A percentile compares a stretch with the other conserved stretches of the same genome.
Evolutionary conservation across 2,888 invertebrate genomes (phyloP).

Genomic region (Parthenolecanium corni): DNA sequence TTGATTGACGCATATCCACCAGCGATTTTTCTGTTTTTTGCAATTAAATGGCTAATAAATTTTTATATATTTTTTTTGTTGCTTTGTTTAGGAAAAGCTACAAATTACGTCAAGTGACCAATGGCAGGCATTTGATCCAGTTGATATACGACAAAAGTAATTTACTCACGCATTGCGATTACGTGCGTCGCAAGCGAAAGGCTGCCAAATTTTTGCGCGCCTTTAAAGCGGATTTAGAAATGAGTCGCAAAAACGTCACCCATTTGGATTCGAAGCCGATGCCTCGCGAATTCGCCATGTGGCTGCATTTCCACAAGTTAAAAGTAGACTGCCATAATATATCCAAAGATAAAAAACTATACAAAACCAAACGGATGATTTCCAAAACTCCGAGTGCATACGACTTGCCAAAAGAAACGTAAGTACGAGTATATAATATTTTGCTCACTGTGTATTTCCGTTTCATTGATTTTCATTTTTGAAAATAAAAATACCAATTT

Average conservation of each 20-base stretch:
- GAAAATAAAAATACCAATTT: too few species aligned
- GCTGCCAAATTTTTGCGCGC: constrained; percentile 49
- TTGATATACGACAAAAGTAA: constrained; percentile 52
- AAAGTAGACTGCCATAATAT: constrained; percentile 44
- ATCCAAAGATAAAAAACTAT: constrained; percentile 37
- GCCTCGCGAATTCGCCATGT: constrained; percentile 44
- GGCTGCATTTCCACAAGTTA: constrained; percentile 50
- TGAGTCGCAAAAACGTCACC: constrained; percentile 26
- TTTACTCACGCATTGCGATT: constrained; percentile 55
- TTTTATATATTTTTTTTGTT: constrained; percentile 29
- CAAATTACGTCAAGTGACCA: constrained; percentile 54
- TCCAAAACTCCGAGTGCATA: constrained; percentile 27
- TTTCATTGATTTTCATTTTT: too few species aligned
- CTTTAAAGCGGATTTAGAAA: constrained; percentile 36
- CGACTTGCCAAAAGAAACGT: constrained; percentile 22
- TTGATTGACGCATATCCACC: too few species aligned
- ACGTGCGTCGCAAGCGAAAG: constrained; percentile 44
- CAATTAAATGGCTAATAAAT: too few species aligned
- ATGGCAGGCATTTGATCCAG: constrained; percentile 56
- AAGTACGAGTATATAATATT: constrained; percentile 1
- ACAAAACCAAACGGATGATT: constrained; percentile 34
- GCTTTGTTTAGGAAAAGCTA: constrained; percentile 45
- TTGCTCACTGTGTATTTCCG: not conserved
- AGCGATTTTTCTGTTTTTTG: too few species aligned
- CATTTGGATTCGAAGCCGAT: constrained; percentile 35